Conservation (phyloP, 1,140 invertebrate genomes). For the Mactra quadrangularis region DNA sequence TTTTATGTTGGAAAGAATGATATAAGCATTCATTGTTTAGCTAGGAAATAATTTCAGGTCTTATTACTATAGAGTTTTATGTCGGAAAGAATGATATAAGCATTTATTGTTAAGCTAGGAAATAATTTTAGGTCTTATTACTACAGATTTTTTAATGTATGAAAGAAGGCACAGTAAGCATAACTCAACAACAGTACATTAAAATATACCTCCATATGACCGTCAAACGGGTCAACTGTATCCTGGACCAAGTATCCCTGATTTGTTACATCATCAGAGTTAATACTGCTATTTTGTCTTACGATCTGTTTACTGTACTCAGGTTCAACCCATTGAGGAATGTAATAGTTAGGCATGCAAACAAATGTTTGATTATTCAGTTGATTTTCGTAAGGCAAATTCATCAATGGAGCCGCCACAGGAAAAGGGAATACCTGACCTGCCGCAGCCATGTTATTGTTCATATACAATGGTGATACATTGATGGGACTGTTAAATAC, state of each 20-base stretch:
- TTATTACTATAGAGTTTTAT: no score
- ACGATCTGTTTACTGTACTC: background rate
- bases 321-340: background rate
- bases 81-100: no score
- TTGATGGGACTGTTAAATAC: conserved; percentile 23
- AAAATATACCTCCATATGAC: conserved; percentile 14
- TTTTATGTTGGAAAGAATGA: no score
- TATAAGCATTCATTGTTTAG: no score
- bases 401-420: background rate
- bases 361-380: conserved; percentile 23
- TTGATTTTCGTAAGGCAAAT: background rate
- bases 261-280: background rate
- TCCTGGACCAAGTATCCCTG: background rate
- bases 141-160: no score
- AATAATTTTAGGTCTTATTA: no score
- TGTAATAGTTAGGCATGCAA: conserved; percentile 8
- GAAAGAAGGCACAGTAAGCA: conserved; percentile 22
- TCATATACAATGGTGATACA: conserved; percentile 23
- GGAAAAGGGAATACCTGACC: conserved; percentile 4
- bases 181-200: conserved; percentile 18
- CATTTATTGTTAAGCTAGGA: no score
- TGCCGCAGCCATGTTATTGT: conserved; percentile 7
- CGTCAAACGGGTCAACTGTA: background rate
- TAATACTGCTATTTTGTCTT: conserved; percentile 1
- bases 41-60: no score